Conservation (phyloP, 1,140 invertebrate genomes). For the Orius insidiosus region DNA sequence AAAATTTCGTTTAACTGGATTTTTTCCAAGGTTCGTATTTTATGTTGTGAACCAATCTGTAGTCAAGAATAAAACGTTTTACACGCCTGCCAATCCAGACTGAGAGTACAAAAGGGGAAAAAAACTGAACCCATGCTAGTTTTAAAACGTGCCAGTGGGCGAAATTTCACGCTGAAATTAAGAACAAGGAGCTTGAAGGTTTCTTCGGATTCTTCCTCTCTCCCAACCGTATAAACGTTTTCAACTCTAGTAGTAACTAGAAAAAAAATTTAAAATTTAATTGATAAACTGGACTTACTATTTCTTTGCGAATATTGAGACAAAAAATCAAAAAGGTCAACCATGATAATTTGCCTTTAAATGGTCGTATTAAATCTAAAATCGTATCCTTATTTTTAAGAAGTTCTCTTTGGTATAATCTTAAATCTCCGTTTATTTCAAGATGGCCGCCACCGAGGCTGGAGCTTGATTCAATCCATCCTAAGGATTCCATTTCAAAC, state of each 20-base stretch:
- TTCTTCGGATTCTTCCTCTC: slow-evolving; percentile 3
- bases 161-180: slow-evolving; percentile 1
- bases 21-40: slow-evolving; percentile 11
- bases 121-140: slow-evolving; percentile 6
- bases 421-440: slow-evolving; percentile 10
- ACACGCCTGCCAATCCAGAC: neutral
- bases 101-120: neutral
- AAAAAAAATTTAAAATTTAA: neutral
- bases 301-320: slow-evolving; percentile 10
- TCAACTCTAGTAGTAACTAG: slow-evolving; percentile 12
- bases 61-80: slow-evolving; percentile 12
- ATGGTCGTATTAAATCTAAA: slow-evolving; percentile 9
- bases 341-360: neutral
- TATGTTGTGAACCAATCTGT: slow-evolving; percentile 10
- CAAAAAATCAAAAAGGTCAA: slow-evolving; percentile 3
- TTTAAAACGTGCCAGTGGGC: slow-evolving; percentile 3
- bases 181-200: slow-evolving; percentile 7
- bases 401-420: slow-evolving; percentile 9
- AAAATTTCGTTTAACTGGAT: too few species aligned
- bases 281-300: slow-evolving; percentile 6
- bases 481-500: slow-evolving; percentile 12
- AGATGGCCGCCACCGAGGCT: slow-evolving; percentile 9
- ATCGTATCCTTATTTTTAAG: slow-evolving; percentile 8
- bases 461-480: slow-evolving; percentile 2
- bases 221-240: slow-evolving; percentile 12